Base-by-base conservation (phyloP, 2,888 invertebrate species). In the Agrotis clavis region DNA sequence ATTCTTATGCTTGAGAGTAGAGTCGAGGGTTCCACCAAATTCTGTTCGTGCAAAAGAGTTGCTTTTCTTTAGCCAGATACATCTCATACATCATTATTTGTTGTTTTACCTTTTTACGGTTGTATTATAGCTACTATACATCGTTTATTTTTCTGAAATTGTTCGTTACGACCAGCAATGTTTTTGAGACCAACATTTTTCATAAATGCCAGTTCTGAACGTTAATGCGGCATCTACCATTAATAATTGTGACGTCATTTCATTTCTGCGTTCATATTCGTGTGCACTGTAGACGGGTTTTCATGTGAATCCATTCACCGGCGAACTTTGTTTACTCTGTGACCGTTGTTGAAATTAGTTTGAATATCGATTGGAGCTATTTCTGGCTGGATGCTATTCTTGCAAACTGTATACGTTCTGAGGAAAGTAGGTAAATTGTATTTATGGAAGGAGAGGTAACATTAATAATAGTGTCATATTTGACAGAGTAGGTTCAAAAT, bases 221-320 rank as follows among this genome's bases (percentile, higher is more conserved):
- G n/a, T 7, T 30, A 45, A 53, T 61, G 41, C 18, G 14, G 21
- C 47, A 54, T 59, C 48, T 63, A 53, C 48, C 30, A 53, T 77
- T 74, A 11, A 41, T 5, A 66, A 54, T 41, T 70, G 47, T 73
- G 71, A 69, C 72, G 71, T 78, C 48, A 78, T 13, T 63, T 41
- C 19, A 13, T 35, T 45, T 56, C 63, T 45, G 19, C 63, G 50
- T 48, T 51, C 2, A 54, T n/a, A n/a, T 63, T 78, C 73, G 57
- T 64, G 62, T 84, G 59, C 71, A 53, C 25, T 67, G 18, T 61
- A 48, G 54, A 25, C 19, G 11, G 41, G 25, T 30, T 69, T 70
- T 57, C 71, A 70, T 50, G 69, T 71, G 54, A 76, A 67, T 7
- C 45, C 64, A 77, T 78, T 77, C 66, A 73, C 74, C 56, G 59